Percentiles rank a stretch among this genome's conserved stretches.
Evolutionary conservation across 2,888 invertebrate species (phyloP).

Genomic region (Pristionchus maxplancki): DNA sequence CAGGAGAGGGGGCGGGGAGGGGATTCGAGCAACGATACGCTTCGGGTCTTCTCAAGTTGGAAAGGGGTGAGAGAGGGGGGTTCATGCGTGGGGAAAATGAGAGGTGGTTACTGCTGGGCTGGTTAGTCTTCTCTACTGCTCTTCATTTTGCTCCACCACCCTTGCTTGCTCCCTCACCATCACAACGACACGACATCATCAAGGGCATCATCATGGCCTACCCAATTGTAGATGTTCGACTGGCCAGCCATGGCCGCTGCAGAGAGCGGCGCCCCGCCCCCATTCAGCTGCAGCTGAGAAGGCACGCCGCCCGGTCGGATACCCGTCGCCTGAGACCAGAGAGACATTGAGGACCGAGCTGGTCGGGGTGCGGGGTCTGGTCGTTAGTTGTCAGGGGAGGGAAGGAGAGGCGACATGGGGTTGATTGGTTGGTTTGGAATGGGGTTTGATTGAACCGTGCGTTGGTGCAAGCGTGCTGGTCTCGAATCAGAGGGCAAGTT

Average conservation of each 20-base stretch:
- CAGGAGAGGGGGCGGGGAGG: background rate
- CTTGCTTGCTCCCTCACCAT: background rate
- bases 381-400: background rate
- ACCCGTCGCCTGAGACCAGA: conserved; percentile 19
- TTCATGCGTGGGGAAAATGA: background rate
- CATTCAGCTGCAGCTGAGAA: background rate
- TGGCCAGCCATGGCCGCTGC: background rate
- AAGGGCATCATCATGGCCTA: background rate
- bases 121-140: background rate
- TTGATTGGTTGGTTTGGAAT: background rate
- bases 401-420: background rate
- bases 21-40: background rate
- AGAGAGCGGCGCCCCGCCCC: background rate
- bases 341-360: background rate
- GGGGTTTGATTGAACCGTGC: background rate
- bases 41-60: background rate
- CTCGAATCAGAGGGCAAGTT: background rate
- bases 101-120: background rate
- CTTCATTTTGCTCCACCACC: background rate
- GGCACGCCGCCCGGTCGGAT: background rate
- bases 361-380: background rate
- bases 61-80: too few relatives aligned
- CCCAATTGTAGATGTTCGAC: background rate
- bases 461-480: background rate
- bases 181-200: background rate